Base-by-base conservation (phyloP, 2,797 vertebrate genomes). In the Falco naumanni region DNA sequence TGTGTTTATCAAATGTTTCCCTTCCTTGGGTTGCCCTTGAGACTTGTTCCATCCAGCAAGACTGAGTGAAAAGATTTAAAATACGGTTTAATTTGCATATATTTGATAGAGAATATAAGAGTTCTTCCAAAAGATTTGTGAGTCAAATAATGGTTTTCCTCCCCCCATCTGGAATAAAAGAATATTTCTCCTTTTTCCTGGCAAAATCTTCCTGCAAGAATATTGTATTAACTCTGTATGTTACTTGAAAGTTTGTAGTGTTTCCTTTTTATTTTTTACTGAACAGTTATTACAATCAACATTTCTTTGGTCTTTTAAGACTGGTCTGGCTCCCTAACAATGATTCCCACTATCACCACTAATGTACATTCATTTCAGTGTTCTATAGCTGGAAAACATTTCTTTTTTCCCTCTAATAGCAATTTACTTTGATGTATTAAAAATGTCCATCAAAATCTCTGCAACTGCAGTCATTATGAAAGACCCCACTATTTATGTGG, bases 1-100 rank as follows among this genome's bases (percentile, higher is more conserved):
- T 24, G n/a, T 47, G 74, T 69, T 90, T 93, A 94, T 95, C 76
- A 81, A 91, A 88, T 66, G n/a, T 72, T 94, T 70, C 37, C 13
- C 63, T 87, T 90, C 87, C 70, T 79, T 60, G 47, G 34, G 69
- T 33, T 84, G 76, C 77, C 94, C 74, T 66, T 88, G 66, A 88
- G 93, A 91, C 20, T 34, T 16, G 11, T 51, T 90, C 69, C 57
- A 78, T 86, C 54, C 72, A 76, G 54, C 43, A 91, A 61, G 43
- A 91, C 26, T 28, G 39, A 50, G 11, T 41, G 17, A 81, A 93
- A 89, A 93, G 41, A 66, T 50, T 72, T 72, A 45, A 94, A 94
- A 56, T 41, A 90, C 3, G 1, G 10, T 76, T 94, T 78, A 54
- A 84, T 93, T 88, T 96, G 66, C 70, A 87, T 77, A 37, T 60